Evolutionary conservation across 53 echinoderm and acorn worm genomes (phyloP).

Genomic region (Echinarachnius parma): DNA sequence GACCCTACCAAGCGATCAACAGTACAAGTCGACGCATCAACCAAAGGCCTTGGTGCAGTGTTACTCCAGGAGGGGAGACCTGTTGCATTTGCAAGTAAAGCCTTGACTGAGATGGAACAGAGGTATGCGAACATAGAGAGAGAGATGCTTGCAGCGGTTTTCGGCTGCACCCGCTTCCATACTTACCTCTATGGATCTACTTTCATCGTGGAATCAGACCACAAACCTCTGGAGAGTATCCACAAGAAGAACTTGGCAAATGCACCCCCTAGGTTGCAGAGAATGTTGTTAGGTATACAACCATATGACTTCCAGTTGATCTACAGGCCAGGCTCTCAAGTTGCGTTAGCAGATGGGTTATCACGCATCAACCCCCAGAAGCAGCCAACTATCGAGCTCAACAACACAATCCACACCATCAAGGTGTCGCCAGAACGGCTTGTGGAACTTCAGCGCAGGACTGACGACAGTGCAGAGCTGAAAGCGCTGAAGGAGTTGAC

Average conservation of each 20-base stretch:
- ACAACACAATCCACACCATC: background rate
- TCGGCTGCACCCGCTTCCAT: slow-evolving; percentile 27
- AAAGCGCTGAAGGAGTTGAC: background rate
- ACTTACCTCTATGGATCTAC: slow-evolving; percentile 37
- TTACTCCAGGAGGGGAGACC: slow-evolving; percentile 36
- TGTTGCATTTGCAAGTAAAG: slow-evolving; percentile 51
- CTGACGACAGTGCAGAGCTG: background rate
- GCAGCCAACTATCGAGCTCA: slow-evolving; percentile 20
- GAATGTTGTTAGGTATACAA: slow-evolving; percentile 59
- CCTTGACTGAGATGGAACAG: slow-evolving; percentile 26
- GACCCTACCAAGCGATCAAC: slow-evolving; percentile 16
- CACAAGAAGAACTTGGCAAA: slow-evolving; percentile 56
- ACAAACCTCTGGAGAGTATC: slow-evolving; percentile 72
- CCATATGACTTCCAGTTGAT: slow-evolving; percentile 40
- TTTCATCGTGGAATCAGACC: slow-evolving; percentile 63
- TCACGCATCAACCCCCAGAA: slow-evolving; percentile 56
- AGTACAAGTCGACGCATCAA: slow-evolving; percentile 36
- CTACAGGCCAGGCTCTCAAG: slow-evolving; percentile 28
- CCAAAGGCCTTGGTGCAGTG: slow-evolving; percentile 24
- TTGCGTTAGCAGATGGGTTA: slow-evolving; percentile 57
- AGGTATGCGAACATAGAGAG: slow-evolving; percentile 46
- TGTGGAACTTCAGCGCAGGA: slow-evolving; percentile 18
- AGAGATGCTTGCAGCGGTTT: slow-evolving; percentile 46
- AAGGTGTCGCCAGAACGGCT: slow-evolving; percentile 15
- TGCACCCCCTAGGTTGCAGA: slow-evolving; percentile 59